Conservation (phyloP, 2,113 vertebrate species). For the Syrrhaptes paradoxus region DNA sequence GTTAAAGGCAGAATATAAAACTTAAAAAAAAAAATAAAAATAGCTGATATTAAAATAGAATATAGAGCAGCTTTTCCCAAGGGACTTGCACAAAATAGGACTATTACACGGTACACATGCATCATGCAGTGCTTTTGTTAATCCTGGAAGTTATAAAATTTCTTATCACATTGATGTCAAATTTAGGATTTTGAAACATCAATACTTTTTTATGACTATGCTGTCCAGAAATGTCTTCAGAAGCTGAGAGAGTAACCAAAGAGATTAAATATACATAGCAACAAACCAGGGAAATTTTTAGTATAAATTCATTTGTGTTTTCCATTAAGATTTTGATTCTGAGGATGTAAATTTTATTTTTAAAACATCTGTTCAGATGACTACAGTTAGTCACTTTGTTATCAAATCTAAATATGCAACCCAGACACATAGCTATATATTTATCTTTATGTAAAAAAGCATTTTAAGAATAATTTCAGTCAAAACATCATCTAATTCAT, state of each 20-base stretch:
- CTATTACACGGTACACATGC: not conserved
- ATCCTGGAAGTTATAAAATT: not conserved
- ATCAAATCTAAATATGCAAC: not conserved
- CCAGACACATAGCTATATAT: not conserved
- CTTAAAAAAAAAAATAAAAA: not conserved
- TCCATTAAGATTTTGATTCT: not conserved
- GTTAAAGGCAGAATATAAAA: not conserved
- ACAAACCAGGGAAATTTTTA: not conserved
- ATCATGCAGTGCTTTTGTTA: not conserved
- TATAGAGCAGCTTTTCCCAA: not conserved
- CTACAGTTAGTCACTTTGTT: not conserved
- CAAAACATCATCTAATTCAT: not conserved
- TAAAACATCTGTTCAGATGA: not conserved
- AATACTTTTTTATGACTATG: not conserved
- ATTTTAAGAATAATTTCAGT: not conserved
- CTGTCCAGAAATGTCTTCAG: not conserved
- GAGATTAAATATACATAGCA: not conserved
- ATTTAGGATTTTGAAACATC: not conserved
- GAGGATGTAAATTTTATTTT: not conserved
- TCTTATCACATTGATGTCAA: not conserved
- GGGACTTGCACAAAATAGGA: not conserved
- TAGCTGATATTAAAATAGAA: not conserved
- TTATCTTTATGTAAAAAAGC: not conserved
- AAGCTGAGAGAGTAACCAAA: not conserved
- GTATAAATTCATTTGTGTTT: not conserved